Conservation (phyloP, 2,797 vertebrate species). For the Salmo trutta region DNA sequence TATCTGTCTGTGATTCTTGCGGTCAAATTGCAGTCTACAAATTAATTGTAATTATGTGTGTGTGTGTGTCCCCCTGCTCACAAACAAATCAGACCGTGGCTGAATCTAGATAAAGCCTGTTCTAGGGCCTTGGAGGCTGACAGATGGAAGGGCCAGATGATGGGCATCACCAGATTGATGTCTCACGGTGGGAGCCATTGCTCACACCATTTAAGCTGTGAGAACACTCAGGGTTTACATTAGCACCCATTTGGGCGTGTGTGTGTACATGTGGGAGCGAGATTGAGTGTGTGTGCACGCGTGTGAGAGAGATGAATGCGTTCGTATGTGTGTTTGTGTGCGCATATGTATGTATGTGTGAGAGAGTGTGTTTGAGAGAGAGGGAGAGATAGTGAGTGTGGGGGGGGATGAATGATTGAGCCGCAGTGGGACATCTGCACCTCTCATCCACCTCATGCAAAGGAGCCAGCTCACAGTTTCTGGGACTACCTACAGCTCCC, state of each 20-base stretch:
- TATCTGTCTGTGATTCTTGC: no score
- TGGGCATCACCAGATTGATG: conserved; percentile 72
- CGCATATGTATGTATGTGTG: neutral
- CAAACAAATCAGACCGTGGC: no score
- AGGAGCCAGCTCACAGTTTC: neutral
- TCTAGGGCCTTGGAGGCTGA: conserved; percentile 38
- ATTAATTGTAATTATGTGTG: no score
- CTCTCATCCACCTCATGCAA: neutral
- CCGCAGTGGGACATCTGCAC: neutral
- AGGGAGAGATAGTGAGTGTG: neutral
- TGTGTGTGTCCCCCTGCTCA: no score
- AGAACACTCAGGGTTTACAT: conserved; percentile 68
- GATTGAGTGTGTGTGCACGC: conserved; percentile 7
- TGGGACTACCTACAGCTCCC: neutral
- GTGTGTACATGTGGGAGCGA: neutral
- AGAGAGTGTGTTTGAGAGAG: neutral
- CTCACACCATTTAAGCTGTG: conserved; percentile 73
- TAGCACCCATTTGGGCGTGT: conserved; percentile 47
- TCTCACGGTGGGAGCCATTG: conserved; percentile 65
- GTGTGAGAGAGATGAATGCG: neutral
- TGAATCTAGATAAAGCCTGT: neutral
- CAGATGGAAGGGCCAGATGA: conserved; percentile 81
- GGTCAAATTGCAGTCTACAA: no score
- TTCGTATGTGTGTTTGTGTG: conserved; percentile 12
- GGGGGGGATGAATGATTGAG: neutral